Percentiles rank a stretch among this genome's conserved stretches.
Evolutionary conservation across 2,888 invertebrate species (phyloP).

Genomic region (Bombyx huttoni): DNA sequence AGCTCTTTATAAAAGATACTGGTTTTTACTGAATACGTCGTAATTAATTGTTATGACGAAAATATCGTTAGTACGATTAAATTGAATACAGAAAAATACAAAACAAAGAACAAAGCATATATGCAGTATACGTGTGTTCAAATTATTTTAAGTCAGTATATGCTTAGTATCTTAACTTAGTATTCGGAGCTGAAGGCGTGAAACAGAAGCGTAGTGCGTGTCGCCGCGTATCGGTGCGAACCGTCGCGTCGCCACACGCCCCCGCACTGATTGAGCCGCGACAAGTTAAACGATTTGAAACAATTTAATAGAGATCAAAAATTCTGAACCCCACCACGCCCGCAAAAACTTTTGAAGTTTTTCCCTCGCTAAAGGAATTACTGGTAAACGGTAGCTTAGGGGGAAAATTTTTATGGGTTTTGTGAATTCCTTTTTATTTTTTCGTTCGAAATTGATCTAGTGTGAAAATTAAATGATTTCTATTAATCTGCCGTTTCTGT

Average conservation of each 20-base stretch:
- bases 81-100: too few species aligned
- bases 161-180: conserved; percentile 15
- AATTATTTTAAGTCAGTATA: not conserved
- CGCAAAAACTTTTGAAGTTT: conserved; percentile 73
- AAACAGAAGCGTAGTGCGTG: conserved; percentile 21
- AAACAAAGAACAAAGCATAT: too few species aligned
- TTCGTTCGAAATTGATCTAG: conserved; percentile 7
- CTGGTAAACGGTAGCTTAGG: conserved; percentile 57
- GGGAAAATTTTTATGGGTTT: conserved; percentile 57
- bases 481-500: too few species aligned
- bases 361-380: conserved; percentile 71
- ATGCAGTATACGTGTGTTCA: too few species aligned
- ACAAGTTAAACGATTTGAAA: conserved; percentile 74
- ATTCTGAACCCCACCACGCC: conserved; percentile 59
- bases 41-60: too few species aligned
- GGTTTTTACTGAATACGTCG: too few species aligned
- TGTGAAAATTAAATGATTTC: not conserved
- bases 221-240: conserved; percentile 5
- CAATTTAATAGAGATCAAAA: conserved; percentile 74
- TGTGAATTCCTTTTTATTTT: conserved; percentile 46
- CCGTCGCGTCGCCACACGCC: conserved; percentile 20
- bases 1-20: too few species aligned
- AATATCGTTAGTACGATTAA: too few species aligned
- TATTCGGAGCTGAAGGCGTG: conserved; percentile 46
- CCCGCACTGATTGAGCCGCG: conserved; percentile 68